phyloP scores from a whole-genome alignment of 2,113 vertebrate genomes.

The Cochlearius cochlearius region DNA sequence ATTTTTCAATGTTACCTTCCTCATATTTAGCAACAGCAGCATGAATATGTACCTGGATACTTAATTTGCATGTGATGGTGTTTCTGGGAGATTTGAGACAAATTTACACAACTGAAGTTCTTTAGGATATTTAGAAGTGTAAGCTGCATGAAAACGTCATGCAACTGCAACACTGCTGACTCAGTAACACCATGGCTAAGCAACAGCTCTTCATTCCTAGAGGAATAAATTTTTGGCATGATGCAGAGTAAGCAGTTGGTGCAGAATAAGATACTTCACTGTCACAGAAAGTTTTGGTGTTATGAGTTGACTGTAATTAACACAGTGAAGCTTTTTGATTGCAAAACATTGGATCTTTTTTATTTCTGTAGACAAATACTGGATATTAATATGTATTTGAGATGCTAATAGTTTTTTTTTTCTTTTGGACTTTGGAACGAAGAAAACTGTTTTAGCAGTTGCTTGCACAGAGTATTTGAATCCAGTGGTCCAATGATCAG shows the following conservation, averaged over 20 bases:
- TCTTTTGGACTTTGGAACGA: not conserved
- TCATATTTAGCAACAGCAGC: not conserved
- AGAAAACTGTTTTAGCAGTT: not conserved
- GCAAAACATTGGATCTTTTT: not conserved
- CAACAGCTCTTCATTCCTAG: not conserved
- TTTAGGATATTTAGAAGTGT: not conserved
- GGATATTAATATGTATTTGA: not conserved
- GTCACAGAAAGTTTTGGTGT: not conserved
- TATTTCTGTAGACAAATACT: not conserved
- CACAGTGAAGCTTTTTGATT: not conserved
- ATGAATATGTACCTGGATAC: not conserved
- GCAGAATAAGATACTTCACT: not conserved
- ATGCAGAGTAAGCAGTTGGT: not conserved
- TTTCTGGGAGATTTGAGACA: not conserved
- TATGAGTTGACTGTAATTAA: not conserved
- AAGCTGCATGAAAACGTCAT: not conserved
- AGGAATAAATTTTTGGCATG: not conserved
- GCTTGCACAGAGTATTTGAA: not conserved
- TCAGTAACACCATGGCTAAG: not conserved
- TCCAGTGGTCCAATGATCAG: not conserved
- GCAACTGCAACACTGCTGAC: not conserved
- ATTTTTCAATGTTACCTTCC: not conserved
- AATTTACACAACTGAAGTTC: not conserved
- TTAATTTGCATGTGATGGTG: not conserved
- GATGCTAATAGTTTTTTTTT: not conserved